phyloP scores from a whole-genome alignment of 2,888 invertebrate species.

The Argyresthia albistria region DNA sequence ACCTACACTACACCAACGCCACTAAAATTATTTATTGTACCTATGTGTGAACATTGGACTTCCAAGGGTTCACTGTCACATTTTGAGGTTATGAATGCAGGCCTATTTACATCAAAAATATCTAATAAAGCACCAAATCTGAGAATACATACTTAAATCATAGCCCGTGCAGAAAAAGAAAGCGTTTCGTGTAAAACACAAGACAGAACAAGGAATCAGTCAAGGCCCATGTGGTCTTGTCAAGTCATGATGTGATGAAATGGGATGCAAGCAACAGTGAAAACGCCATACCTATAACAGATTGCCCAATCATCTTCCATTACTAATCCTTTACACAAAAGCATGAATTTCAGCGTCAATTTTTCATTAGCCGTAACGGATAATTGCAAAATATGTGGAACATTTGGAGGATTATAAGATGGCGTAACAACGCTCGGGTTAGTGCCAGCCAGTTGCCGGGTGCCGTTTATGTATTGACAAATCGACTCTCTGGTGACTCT shows the following conservation, averaged over 20 bases:
- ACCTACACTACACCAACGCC: too few relatives aligned
- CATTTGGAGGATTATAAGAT: slow-evolving; percentile 69
- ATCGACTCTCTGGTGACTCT: slow-evolving; percentile 53
- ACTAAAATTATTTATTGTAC: too few relatives aligned
- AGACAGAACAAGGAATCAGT: slow-evolving; percentile 60
- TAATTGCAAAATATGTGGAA: slow-evolving; percentile 63
- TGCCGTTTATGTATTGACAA: slow-evolving; percentile 64
- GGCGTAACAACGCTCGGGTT: slow-evolving; percentile 65
- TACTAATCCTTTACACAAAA: slow-evolving; percentile 40
- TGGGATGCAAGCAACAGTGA: slow-evolving; percentile 56
- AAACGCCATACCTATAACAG: slow-evolving; percentile 61
- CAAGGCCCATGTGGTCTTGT: slow-evolving; percentile 60
- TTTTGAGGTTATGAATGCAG: slow-evolving; percentile 54
- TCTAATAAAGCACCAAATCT: slow-evolving; percentile 22
- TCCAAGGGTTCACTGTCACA: slow-evolving; percentile 37
- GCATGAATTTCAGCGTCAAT: slow-evolving; percentile 49
- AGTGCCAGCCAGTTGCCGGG: slow-evolving; percentile 47
- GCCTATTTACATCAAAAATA: slow-evolving; percentile 17
- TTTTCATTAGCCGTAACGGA: slow-evolving; percentile 39
- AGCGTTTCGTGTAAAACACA: slow-evolving; percentile 6
- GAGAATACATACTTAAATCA: not conserved
- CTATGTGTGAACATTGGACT: slow-evolving; percentile 54
- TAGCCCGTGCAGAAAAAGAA: not conserved
- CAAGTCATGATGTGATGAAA: slow-evolving; percentile 37
- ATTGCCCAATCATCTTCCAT: slow-evolving; percentile 43